Evolutionary conservation across 2,797 vertebrate genomes (phyloP).

Genomic region (Poeciliopsis infans): DNA sequence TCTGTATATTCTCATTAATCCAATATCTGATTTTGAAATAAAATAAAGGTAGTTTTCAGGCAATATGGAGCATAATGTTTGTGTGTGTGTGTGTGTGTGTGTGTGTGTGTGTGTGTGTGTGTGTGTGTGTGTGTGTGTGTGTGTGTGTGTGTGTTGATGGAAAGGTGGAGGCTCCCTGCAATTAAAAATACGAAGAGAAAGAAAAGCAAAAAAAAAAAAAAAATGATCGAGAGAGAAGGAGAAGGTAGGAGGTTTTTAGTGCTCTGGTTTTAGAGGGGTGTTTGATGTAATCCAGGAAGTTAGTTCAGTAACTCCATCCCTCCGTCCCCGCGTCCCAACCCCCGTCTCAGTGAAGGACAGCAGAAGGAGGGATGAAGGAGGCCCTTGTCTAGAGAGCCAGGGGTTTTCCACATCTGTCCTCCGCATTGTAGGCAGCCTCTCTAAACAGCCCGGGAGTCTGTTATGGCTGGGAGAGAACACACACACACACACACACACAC

Average conservation of each 20-base stretch:
- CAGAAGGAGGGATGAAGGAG: slow-evolving; percentile 80
- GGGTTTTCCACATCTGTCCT: slow-evolving; percentile 87
- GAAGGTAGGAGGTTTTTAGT: slow-evolving; percentile 45
- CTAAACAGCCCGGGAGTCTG: slow-evolving; percentile 83
- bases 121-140: slow-evolving; percentile 31
- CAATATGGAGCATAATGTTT: slow-evolving; percentile 40
- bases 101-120: slow-evolving; percentile 42
- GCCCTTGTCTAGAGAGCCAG: slow-evolving; percentile 83
- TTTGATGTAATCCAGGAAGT: slow-evolving; percentile 88
- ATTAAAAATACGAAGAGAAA: slow-evolving; percentile 42
- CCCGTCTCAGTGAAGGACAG: slow-evolving; percentile 71
- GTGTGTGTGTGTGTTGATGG: slow-evolving; percentile 58
- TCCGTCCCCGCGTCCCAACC: slow-evolving; percentile 73
- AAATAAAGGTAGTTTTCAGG: slow-evolving; percentile 20
- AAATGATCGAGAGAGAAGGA: slow-evolving; percentile 31
- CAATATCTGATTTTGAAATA: not conserved
- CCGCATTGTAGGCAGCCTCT: slow-evolving; percentile 83
- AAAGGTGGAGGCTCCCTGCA: slow-evolving; percentile 54
- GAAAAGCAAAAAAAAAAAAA: slow-evolving; percentile 18
- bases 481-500: slow-evolving; percentile 30
- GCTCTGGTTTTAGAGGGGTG: slow-evolving; percentile 63
- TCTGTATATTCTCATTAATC: not conserved
- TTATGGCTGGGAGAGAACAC: slow-evolving; percentile 77
- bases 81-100: slow-evolving; percentile 50
- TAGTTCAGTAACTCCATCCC: slow-evolving; percentile 85